Base-by-base conservation (phyloP, 1,140 invertebrate genomes). In the Drosophila arawakana region DNA sequence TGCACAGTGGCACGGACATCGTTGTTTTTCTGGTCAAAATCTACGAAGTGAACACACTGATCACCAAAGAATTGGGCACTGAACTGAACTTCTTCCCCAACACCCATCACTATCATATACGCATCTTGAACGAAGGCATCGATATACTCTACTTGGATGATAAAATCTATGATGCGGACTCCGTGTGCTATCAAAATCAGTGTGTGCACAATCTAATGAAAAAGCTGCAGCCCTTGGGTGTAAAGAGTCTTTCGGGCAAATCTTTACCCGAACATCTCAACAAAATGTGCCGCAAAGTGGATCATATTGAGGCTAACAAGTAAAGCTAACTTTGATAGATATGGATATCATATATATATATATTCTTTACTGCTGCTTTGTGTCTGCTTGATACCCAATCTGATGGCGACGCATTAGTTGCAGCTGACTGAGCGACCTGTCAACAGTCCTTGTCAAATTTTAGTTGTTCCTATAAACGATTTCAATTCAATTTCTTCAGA, bases 381-480 rank as follows among this genome's bases (percentile, higher is more conserved):
- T n/a, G 9, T 9, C 34, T 18, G 13, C 35, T 30, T 6, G 5
- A 41, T 3, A 3, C 10, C n/a, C 25, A 59, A 83, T 83, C 81
- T 77, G 81, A 84, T 84, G 76, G 68, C 55, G 81, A 80, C 81
- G 55, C 50, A 79, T 83, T 83, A 80, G 67, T 79, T 34, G 50
- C 81, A 70, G 61, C 37, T 57, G 69, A 66, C 25, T 77, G 74
- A 21, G 18, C 80, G 61, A 54, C 5, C 41, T 55, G 7, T 47
- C 68, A 4, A 11, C 9, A 8, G 13, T 11, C 78, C 8, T 30
- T 62, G 9, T 11, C 55, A 10, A 21, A 49, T 21, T 62, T 8
- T 9, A n/a, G 13, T 41, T 37, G 8, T 57, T 67, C 63, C 11
- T 13, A 10, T 21, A 10, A 25, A 15, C 34, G n/a, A 30, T 13